Percentiles rank a stretch among this genome's conserved stretches.
Evolutionary conservation across 2,797 vertebrate species (phyloP).

Genomic region (Cuniculus paca): DNA sequence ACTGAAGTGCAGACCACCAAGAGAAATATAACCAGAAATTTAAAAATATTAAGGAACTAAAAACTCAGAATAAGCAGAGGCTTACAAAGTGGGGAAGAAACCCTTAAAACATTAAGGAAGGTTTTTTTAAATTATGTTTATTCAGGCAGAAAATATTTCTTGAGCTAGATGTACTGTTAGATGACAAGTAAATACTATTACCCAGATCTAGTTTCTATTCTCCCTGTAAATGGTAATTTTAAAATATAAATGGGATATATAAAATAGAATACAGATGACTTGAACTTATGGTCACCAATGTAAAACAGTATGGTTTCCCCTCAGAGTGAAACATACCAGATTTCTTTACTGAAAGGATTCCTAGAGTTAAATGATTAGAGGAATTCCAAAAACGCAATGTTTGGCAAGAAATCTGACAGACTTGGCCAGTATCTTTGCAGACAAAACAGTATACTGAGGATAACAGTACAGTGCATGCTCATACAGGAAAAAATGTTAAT

Average conservation of each 20-base stretch:
- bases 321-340: background rate
- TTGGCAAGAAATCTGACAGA: slow-evolving; percentile 36
- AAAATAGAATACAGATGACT: slow-evolving; percentile 1
- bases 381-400: background rate
- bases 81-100: background rate
- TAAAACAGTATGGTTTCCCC: background rate
- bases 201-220: background rate
- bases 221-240: background rate
- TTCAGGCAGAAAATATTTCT: background rate
- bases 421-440: background rate
- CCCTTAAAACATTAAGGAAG: background rate
- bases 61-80: slow-evolving; percentile 11
- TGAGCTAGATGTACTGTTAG: background rate
- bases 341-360: slow-evolving; percentile 50
- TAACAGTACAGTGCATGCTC: slow-evolving; percentile 7
- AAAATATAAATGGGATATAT: background rate
- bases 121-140: slow-evolving; percentile 36
- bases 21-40: slow-evolving; percentile 23
- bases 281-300: background rate
- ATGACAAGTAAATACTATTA: background rate
- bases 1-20: background rate
- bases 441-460: background rate
- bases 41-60: background rate
- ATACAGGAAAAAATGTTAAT: background rate
- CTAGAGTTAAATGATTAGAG: background rate